A percentile compares a stretch with the other conserved stretches of the same genome.
Evolutionary conservation across 2,113 vertebrate species (phyloP).

Genomic region (Pampusana beccarii): DNA sequence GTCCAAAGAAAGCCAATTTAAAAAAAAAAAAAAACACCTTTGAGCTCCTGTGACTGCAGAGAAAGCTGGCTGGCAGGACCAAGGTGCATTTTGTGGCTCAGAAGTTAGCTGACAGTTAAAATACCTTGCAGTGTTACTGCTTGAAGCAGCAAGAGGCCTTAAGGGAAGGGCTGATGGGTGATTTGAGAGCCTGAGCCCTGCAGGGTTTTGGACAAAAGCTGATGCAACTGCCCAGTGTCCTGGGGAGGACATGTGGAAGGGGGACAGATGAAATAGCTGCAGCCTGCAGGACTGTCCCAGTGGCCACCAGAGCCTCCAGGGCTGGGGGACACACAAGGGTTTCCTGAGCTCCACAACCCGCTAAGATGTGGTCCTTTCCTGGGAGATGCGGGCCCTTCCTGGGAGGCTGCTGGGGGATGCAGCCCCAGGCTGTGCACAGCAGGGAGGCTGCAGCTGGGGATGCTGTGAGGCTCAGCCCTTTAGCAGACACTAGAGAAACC

Average conservation of each 20-base stretch:
- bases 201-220: not conserved
- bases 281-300: not conserved
- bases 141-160: not conserved
- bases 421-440: not conserved
- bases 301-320: not conserved
- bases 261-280: not conserved
- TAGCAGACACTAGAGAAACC: not conserved
- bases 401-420: not conserved
- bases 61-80: not conserved
- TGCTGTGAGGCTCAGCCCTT: not conserved
- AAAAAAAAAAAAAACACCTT: not conserved
- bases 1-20: not conserved
- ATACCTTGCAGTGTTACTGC: not conserved
- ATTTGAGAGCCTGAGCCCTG: not conserved
- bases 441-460: not conserved
- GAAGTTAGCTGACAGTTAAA: not conserved
- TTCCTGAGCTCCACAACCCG: accelerated
- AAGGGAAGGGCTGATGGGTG: not conserved
- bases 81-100: not conserved
- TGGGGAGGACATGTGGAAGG: not conserved
- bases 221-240: not conserved
- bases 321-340: not conserved
- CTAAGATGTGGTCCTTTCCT: not conserved
- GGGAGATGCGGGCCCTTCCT: not conserved
- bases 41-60: not conserved